Evolutionary conservation across 2,888 invertebrate genomes (phyloP).

Genomic region (Frankliniella fusca): DNA sequence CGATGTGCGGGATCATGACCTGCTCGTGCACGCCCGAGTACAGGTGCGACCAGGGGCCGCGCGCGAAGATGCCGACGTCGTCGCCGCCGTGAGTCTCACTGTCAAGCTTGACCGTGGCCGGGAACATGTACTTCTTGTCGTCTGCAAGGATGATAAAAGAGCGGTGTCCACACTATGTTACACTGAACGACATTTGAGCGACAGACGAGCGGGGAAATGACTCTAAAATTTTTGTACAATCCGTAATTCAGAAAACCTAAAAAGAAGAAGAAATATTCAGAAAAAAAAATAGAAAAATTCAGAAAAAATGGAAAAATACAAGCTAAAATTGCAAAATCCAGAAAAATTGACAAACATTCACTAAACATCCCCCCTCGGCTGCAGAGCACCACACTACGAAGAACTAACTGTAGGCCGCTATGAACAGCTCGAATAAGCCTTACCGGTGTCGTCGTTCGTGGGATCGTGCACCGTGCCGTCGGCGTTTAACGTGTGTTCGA

Average conservation of each 20-base stretch:
- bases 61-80: conserved; percentile 41
- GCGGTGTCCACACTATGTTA: not conserved
- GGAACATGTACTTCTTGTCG: conserved; percentile 36
- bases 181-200: too few relatives aligned
- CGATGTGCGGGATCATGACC: conserved; percentile 37
- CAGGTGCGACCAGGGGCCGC: conserved; percentile 38
- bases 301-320: too few relatives aligned
- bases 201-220: too few relatives aligned
- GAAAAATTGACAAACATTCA: too few relatives aligned
- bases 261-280: too few relatives aligned
- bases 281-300: too few relatives aligned
- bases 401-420: too few relatives aligned
- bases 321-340: too few relatives aligned
- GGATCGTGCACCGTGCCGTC: conserved; percentile 24
- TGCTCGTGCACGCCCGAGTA: conserved; percentile 38
- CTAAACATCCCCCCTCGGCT: too few relatives aligned
- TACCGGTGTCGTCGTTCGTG: conserved; percentile 22
- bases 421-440: not conserved
- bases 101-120: conserved; percentile 37
- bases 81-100: conserved; percentile 41
- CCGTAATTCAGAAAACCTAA: too few relatives aligned
- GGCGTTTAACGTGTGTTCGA: conserved; percentile 44
- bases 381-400: too few relatives aligned
- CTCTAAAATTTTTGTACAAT: too few relatives aligned
- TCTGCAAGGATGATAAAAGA: conserved; percentile 31